Evolutionary conservation across 1,140 invertebrate genomes (phyloP), one percentile per base, ranked within the genome.

Genomic region (silkworm (Bombyx mori)): DNA sequence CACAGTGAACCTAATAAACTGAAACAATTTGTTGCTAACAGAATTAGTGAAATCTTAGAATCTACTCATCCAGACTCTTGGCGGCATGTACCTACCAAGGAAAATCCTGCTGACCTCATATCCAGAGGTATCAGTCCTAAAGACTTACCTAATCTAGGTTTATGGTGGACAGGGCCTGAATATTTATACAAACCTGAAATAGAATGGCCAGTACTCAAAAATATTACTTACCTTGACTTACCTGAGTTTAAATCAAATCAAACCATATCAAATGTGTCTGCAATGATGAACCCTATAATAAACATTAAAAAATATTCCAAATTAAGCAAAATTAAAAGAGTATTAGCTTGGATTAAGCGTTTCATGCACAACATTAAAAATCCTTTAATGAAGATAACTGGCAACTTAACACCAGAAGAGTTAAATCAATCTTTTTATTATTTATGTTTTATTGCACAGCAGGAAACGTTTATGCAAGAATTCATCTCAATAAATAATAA

Each of bases 1-100:
- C 52, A 59, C 9, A 62, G 48, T 12, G 35, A 65, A 10, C 63
- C 75, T 3, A 52, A 58, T n/a, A 54, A 56, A 42, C 70, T 73
- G 59, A 79, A 84, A 65, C 66, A 69, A 1, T 88, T 77, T 62
- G 80, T 88, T 1, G 67, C 58, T 7, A 86, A 89, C 61, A 54
- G 79, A 42, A 63, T 85, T 0, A 22, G 58, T 0, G 63, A 81
- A 56, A 86, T 85, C 43, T 65, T 77, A 53, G 63, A 73, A 9
- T 18, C 73, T 1, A 68, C 71, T 0, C 8, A 54, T 0, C 7
- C 46, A n/a, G 7, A n/a, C 7, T 7, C 42, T 8, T 88, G 81
- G 79, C 43, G 35, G 1, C 49, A 59, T 35, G 50, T 64, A 12
- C 42, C 10, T 6, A 56, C 47, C 18, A 49, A 56, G 4, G 5